These are phyloP conservation scores for Dasypogon diadema DNA, from an alignment of 2,888 invertebrate genomes.

Conservation along the genomic window DNA sequence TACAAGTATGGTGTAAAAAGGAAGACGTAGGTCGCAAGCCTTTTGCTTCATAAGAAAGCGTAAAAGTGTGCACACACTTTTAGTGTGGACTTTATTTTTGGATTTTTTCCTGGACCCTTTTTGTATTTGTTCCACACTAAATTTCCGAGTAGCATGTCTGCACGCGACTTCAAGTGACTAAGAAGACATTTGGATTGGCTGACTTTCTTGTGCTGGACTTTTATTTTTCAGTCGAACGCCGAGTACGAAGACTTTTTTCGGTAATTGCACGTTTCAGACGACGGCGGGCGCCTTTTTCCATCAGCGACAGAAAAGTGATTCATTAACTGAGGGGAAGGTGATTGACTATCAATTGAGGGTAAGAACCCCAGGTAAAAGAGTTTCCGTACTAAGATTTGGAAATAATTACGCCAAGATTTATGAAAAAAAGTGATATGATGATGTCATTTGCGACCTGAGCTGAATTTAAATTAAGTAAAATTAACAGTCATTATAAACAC, in stretches of 20 bases:
- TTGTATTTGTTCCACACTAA: conserved; percentile 12
- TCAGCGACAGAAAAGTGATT: conserved; percentile 38
- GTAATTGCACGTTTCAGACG: conserved; percentile 37
- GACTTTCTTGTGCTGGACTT: not conserved
- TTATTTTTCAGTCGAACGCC: conserved; percentile 8
- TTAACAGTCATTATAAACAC: conserved; percentile 18
- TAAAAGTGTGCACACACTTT: conserved; percentile 9
- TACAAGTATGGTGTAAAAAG: not conserved
- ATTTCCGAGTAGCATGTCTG: conserved; percentile 28
- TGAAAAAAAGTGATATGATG: conserved; percentile 37
- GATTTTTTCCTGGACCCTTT: not conserved
- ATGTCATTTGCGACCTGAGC: conserved; percentile 1
- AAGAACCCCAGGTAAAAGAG: conserved; percentile 36
- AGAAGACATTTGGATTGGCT: conserved; percentile 10
- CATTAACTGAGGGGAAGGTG: conserved; percentile 22
- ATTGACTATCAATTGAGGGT: conserved; percentile 41
- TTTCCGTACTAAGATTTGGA: conserved; percentile 17
- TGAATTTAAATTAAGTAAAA: conserved; percentile 11
- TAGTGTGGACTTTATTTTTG: conserved; percentile 11
- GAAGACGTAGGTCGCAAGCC: not conserved
- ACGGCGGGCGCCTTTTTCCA: conserved; percentile 23
- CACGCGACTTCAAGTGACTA: conserved; percentile 37
- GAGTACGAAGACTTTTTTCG: conserved; percentile 11
- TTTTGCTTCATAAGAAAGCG: not conserved
- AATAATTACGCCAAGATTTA: conserved; percentile 33